A percentile compares a stretch with the other conserved stretches of the same genome.
phyloP scores from a whole-genome alignment of 2,113 vertebrate species.

The Chascanopsetta lugubris region DNA sequence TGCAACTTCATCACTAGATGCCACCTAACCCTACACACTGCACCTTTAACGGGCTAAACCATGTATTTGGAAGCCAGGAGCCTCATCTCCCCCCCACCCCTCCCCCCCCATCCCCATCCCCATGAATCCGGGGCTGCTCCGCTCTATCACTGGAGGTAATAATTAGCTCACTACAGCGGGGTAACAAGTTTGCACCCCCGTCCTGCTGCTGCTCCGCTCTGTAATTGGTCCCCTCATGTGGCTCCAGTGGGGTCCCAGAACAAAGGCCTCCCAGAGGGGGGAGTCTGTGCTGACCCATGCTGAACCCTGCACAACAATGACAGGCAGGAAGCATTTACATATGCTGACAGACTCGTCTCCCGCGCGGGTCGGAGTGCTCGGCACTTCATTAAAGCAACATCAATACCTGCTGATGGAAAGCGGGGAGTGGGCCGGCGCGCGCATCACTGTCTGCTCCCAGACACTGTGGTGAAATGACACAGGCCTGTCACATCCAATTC shows the following conservation, averaged over 20 bases:
- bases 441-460: slow-evolving; percentile 70
- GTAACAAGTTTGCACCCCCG: slow-evolving; percentile 80
- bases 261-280: slow-evolving; percentile 82
- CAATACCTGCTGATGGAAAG: slow-evolving; percentile 80
- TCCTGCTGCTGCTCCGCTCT: slow-evolving; percentile 77
- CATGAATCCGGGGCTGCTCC: no score
- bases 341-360: slow-evolving; percentile 79
- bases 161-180: slow-evolving; percentile 81
- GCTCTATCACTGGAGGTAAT: slow-evolving; percentile 66
- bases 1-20: no score
- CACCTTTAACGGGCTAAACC: no score
- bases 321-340: slow-evolving; percentile 82
- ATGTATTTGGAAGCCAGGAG: slow-evolving; percentile 2
- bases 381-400: slow-evolving; percentile 83
- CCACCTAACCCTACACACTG: no score
- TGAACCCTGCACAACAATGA: slow-evolving; percentile 79
- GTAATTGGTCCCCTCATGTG: slow-evolving; percentile 83
- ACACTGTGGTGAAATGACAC: slow-evolving; percentile 65
- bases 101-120: no score
- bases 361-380: slow-evolving; percentile 69
- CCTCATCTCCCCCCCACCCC: no score
- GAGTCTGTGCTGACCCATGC: slow-evolving; percentile 77
- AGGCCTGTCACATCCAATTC: slow-evolving; percentile 74
- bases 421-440: slow-evolving; percentile 60
- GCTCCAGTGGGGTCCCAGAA: slow-evolving; percentile 78